Evolutionary conservation across 2,797 vertebrate species (phyloP).

Genomic region (Podarcis siculus): DNA sequence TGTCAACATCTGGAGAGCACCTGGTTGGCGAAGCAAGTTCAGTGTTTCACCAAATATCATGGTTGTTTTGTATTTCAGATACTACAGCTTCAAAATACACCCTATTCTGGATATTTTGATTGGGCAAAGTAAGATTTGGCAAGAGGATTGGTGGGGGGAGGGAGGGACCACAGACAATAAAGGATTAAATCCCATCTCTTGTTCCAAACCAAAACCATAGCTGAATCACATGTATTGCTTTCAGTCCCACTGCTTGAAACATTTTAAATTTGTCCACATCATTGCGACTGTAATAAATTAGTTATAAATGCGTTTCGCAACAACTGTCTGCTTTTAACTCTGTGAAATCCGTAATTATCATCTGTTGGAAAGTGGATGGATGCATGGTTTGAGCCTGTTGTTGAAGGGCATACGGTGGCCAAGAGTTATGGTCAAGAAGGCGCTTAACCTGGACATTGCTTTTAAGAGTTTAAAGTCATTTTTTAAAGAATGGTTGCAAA

Average conservation of each 20-base stretch:
- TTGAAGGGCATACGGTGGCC: too few relatives aligned
- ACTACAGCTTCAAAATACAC: background rate
- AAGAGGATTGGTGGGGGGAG: background rate
- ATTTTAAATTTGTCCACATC: background rate
- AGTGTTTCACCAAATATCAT: background rate
- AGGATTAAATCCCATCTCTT: background rate
- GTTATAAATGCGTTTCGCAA: too few relatives aligned
- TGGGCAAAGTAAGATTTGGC: background rate
- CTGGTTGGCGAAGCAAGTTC: too few relatives aligned
- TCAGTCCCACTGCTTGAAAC: background rate
- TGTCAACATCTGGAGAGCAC: too few relatives aligned
- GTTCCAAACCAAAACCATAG: constrained; percentile 14
- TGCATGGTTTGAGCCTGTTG: too few relatives aligned
- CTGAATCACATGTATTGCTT: constrained; percentile 1
- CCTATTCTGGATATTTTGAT: background rate
- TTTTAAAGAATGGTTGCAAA: too few relatives aligned
- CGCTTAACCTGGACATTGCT: too few relatives aligned
- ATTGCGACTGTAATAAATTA: background rate
- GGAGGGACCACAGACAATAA: background rate
- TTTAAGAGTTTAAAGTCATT: too few relatives aligned
- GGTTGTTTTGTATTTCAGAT: background rate
- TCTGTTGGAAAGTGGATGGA: too few relatives aligned
- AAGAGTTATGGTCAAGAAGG: too few relatives aligned
- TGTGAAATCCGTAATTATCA: too few relatives aligned
- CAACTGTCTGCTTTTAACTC: too few relatives aligned